Evolutionary conservation across 2,888 invertebrate genomes (phyloP).

Genomic region (Alloscopus bannaensis): DNA sequence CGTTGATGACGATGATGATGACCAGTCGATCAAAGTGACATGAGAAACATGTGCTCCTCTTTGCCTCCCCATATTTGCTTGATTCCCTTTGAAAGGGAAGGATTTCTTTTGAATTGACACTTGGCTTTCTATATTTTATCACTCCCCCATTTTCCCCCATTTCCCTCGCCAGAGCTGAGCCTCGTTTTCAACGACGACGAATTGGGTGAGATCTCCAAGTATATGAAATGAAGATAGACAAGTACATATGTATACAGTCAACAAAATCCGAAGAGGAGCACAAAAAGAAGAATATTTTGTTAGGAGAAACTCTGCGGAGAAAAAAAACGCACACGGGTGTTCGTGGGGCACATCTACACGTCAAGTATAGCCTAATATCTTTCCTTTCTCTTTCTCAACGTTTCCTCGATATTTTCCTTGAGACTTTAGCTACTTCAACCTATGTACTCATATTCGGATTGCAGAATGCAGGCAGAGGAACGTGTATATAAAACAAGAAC

Average conservation of each 20-base stretch:
- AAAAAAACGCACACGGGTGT: no score
- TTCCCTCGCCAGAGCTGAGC: background rate
- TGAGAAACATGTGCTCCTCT: constrained; percentile 65
- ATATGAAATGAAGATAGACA: constrained; percentile 27
- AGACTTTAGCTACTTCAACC: no score
- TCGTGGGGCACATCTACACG: no score
- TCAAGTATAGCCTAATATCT: no score
- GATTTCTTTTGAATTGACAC: constrained; percentile 67
- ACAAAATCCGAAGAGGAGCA: background rate
- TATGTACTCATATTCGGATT: no score
- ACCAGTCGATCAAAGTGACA: constrained; percentile 69
- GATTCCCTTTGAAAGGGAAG: constrained; percentile 41
- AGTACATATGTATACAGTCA: constrained; percentile 16
- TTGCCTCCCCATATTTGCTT: background rate
- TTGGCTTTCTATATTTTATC: constrained; percentile 35
- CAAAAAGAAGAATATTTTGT: constrained; percentile 12
- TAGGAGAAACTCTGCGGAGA: no score
- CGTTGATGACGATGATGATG: constrained; percentile 46
- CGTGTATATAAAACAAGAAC: no score
- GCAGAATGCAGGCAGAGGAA: no score
- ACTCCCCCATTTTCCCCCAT: constrained; percentile 16
- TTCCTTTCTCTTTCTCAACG: no score
- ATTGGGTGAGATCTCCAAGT: background rate
- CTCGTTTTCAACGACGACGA: background rate
- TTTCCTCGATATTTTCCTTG: no score